A percentile compares a stretch with the other conserved stretches of the same genome.
phyloP scores from a whole-genome alignment of 2,888 invertebrate genomes.

The Perizoma flavofasciatum region DNA sequence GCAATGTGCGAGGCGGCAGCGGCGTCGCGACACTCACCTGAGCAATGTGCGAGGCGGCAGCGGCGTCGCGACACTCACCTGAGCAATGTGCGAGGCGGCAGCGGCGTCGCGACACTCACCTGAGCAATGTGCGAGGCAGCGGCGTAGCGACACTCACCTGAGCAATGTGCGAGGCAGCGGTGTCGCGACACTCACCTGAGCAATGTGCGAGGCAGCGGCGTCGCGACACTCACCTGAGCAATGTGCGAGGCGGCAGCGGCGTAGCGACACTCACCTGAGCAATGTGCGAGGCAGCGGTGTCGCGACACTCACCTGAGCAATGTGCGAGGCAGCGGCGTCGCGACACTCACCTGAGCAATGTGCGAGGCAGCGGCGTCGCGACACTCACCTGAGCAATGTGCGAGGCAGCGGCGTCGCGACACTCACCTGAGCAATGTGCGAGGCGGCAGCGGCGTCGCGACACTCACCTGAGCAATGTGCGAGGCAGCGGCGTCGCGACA shows the following conservation, averaged over 20 bases:
- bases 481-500: too few species aligned
- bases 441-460: slow-evolving; percentile 96
- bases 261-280: slow-evolving; percentile 54
- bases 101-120: too few species aligned
- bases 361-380: slow-evolving; percentile 85
- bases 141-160: slow-evolving; percentile 21
- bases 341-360: slow-evolving; percentile 79
- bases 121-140: slow-evolving; percentile 90
- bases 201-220: slow-evolving; percentile 90
- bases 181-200: slow-evolving; percentile 44
- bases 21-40: too few species aligned
- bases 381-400: slow-evolving; percentile 84
- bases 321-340: slow-evolving; percentile 87
- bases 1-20: too few species aligned
- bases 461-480: too few species aligned
- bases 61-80: too few species aligned
- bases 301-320: slow-evolving; percentile 70
- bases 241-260: slow-evolving; percentile 94
- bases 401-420: slow-evolving; percentile 82
- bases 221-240: slow-evolving; percentile 54
- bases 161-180: slow-evolving; percentile 90
- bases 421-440: slow-evolving; percentile 86
- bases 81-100: too few species aligned
- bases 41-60: slow-evolving; percentile 94
- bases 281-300: slow-evolving; percentile 89